Percentiles rank a stretch among this genome's conserved stretches.
phyloP scores from a whole-genome alignment of 2,113 vertebrate species.

The Neoarius graeffei region DNA sequence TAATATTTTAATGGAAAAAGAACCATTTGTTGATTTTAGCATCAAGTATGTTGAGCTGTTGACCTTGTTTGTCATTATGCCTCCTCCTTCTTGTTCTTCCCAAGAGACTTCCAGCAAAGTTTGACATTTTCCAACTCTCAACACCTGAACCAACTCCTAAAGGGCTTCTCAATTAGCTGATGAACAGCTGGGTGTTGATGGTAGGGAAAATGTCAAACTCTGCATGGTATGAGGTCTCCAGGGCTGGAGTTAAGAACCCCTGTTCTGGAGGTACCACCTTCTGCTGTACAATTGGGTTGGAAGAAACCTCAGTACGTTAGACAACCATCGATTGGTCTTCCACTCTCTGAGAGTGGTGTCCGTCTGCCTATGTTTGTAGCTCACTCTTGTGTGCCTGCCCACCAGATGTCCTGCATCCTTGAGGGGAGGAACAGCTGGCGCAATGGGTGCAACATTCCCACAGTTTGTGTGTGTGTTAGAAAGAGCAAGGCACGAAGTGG shows the following conservation, averaged over 20 bases:
- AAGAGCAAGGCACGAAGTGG: slow-evolving; percentile 16
- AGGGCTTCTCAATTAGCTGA: background rate
- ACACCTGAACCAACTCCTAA: background rate
- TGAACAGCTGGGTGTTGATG: background rate
- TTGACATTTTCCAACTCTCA: background rate
- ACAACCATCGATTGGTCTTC: background rate
- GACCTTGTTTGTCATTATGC: background rate
- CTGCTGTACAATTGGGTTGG: background rate
- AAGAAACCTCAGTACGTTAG: slow-evolving; percentile 47
- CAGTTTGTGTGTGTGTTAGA: slow-evolving; percentile 1
- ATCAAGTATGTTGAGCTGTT: background rate
- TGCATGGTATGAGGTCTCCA: background rate
- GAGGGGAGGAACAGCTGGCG: slow-evolving; percentile 33
- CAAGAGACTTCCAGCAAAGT: background rate
- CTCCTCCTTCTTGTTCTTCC: background rate
- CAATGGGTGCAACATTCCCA: slow-evolving; percentile 41
- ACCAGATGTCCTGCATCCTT: slow-evolving; percentile 49
- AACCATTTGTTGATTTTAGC: background rate
- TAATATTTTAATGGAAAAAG: background rate
- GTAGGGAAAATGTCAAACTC: background rate
- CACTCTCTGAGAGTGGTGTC: background rate
- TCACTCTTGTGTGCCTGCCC: slow-evolving; percentile 5
- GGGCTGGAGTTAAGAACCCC: background rate
- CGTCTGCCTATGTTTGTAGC: background rate
- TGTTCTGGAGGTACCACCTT: background rate